A percentile compares a stretch with the other conserved stretches of the same genome.
Evolutionary conservation across 2,888 invertebrate species (phyloP).

Genomic region (Rotaria macrura): DNA sequence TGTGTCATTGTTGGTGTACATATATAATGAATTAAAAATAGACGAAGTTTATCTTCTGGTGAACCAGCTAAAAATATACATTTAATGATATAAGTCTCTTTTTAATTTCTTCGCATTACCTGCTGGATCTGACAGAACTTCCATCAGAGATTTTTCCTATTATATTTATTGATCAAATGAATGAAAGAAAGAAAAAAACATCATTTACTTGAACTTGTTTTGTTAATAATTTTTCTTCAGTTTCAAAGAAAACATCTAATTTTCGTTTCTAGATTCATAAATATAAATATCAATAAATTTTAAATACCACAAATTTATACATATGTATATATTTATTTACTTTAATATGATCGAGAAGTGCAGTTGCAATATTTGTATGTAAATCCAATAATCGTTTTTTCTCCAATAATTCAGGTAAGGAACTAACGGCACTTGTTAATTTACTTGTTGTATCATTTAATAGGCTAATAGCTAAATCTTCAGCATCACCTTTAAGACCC

Average conservation of each 20-base stretch:
- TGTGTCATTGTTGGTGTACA: slow-evolving; percentile 30
- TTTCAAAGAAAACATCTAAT: slow-evolving; percentile 86
- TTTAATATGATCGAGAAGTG: slow-evolving; percentile 55
- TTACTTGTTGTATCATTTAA: slow-evolving; percentile 25
- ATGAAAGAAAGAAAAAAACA: not conserved
- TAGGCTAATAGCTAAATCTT: slow-evolving; percentile 18
- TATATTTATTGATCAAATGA: slow-evolving; percentile 29
- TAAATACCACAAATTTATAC: not conserved
- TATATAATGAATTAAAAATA: slow-evolving; percentile 64
- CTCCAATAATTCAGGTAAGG: slow-evolving; percentile 86
- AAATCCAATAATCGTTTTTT: slow-evolving; percentile 93
- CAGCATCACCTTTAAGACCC: slow-evolving; percentile 54
- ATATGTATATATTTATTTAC: slow-evolving; percentile 50
- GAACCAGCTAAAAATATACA: slow-evolving; percentile 55
- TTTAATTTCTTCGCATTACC: slow-evolving; percentile 35
- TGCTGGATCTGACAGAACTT: slow-evolving; percentile 72
- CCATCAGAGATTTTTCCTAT: slow-evolving; percentile 69
- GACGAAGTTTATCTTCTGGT: slow-evolving; percentile 77
- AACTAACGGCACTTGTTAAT: slow-evolving; percentile 47
- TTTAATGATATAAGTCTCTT: too few species aligned
- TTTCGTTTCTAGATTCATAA: slow-evolving; percentile 73
- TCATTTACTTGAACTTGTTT: slow-evolving; percentile 42
- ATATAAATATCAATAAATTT: too few species aligned
- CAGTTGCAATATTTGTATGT: slow-evolving; percentile 93
- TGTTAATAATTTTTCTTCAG: slow-evolving; percentile 91